Evolutionary conservation across 2,797 vertebrate genomes (phyloP), one percentile per base, ranked within the genome.

Genomic region (Gobio occitaniae): DNA sequence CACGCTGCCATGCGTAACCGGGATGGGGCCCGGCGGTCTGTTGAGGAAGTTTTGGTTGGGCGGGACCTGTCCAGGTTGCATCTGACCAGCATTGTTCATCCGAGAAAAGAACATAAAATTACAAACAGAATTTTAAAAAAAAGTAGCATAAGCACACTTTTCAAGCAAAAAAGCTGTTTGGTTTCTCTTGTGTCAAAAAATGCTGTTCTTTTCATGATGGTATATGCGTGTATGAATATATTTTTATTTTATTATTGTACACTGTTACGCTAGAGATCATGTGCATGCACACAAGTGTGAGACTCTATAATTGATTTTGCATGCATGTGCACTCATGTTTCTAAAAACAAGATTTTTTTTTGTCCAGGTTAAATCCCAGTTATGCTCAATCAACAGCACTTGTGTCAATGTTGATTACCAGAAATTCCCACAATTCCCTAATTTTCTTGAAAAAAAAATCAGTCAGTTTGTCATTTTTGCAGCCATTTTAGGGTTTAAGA

Each of bases 31-130:
- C 0, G 95, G 90, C 2, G 95, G 86, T 76, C 96, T 93, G 92
- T 95, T 94, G 83, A 96, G 94, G 90, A 97, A 97, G 90, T 94
- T 94, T 88, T 93, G 95, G 84, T 94, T 93, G 6, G 93, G 89
- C 2, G 93, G 94, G 6, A 96, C 94, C 86, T 96, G 94, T 12
- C 93, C 91, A 0, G 94, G 86, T 52, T 93, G 95, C 94, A 95
- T 93, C 0, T 93, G 91, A 47, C 92, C 94, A 0, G 92, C 93
- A 0, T 86, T 89, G 0, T 91, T 93, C 82, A 96, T 83, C 89
- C 95, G 92, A 80, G 86, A 77, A 44, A 77, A 16, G 47, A 19
- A 76, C 44, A 76, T 13, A 9, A 2, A 5, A 47, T 81, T 81
- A 70, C 21, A 54, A 7, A 69, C 47, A 69, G 65, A 70, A 56